Percentiles rank a stretch among this genome's conserved stretches.
phyloP scores from a whole-genome alignment of 2,113 vertebrate genomes.

The Ailurus styani region DNA sequence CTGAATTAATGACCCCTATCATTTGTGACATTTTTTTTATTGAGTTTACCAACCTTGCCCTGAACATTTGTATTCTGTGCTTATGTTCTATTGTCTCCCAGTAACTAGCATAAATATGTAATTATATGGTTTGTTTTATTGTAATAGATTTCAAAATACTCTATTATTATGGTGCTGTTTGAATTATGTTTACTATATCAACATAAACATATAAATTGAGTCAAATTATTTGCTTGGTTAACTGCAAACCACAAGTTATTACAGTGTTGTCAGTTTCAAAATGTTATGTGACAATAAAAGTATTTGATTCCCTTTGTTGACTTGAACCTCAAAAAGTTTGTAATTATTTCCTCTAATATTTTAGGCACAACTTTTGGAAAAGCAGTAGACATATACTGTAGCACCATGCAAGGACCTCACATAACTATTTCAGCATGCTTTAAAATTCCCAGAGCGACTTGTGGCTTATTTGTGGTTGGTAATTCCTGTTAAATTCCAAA shows the following conservation, averaged over 20 bases:
- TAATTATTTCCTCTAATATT: neutral
- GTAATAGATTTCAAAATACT: constrained; percentile 43
- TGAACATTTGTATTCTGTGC: constrained; percentile 72
- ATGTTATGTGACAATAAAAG: neutral
- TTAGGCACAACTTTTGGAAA: neutral
- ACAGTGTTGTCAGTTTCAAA: constrained; percentile 8
- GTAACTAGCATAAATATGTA: constrained; percentile 78
- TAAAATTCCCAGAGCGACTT: neutral
- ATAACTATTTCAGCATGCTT: neutral
- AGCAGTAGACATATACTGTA: neutral
- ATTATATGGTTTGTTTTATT: constrained; percentile 82
- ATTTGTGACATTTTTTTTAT: constrained; percentile 72
- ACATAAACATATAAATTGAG: constrained; percentile 23
- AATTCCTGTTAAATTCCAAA: neutral
- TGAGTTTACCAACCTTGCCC: constrained; percentile 72
- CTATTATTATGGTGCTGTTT: constrained; percentile 37
- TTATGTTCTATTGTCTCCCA: constrained; percentile 36
- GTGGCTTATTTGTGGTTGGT: neutral
- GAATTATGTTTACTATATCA: constrained; percentile 12
- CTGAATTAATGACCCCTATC: constrained; percentile 56
- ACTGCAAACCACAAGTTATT: constrained; percentile 48
- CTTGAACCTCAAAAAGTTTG: neutral
- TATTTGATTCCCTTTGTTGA: neutral
- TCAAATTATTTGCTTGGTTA: constrained; percentile 55
- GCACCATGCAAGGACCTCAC: neutral